These are phyloP conservation scores for Pangasius djambal DNA, from an alignment of 2,797 vertebrate genomes.

Conservation along the genomic window DNA sequence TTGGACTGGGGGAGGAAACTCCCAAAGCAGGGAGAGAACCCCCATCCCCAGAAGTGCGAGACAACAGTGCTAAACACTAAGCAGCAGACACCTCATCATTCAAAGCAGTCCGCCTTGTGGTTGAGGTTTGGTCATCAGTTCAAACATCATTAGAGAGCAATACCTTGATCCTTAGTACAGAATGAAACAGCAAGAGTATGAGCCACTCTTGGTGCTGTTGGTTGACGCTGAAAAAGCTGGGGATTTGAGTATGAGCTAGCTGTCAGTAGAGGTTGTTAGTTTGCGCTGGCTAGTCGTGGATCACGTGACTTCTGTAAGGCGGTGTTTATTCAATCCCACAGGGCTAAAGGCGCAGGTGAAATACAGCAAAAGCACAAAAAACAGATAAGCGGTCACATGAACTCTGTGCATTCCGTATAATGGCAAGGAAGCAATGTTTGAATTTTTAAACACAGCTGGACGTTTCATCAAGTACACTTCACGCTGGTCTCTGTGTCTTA, in stretches of 20 bases:
- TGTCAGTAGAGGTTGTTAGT: neutral
- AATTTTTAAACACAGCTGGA: neutral
- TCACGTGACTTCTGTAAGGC: neutral
- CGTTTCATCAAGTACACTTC: neutral
- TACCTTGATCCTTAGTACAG: neutral
- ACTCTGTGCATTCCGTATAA: neutral
- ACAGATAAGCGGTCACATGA: neutral
- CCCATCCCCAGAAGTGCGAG: too few relatives aligned
- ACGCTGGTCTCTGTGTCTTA: neutral
- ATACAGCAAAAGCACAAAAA: neutral
- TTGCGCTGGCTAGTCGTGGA: neutral
- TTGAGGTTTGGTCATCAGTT: neutral
- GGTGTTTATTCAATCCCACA: neutral
- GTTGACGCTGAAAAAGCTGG: neutral
- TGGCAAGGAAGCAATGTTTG: neutral
- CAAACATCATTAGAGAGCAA: neutral
- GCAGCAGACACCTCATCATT: neutral
- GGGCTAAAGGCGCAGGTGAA: neutral
- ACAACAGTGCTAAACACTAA: too few relatives aligned
- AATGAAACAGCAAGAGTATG: too few relatives aligned
- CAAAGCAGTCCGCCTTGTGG: neutral
- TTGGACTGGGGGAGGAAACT: too few relatives aligned
- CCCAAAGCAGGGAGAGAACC: too few relatives aligned
- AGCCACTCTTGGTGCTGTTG: neutral
- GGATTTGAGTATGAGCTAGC: neutral